Percentiles rank a stretch among this genome's conserved stretches.
phyloP scores from a whole-genome alignment of 2,797 vertebrate species.

The Decapterus maruadsi region DNA sequence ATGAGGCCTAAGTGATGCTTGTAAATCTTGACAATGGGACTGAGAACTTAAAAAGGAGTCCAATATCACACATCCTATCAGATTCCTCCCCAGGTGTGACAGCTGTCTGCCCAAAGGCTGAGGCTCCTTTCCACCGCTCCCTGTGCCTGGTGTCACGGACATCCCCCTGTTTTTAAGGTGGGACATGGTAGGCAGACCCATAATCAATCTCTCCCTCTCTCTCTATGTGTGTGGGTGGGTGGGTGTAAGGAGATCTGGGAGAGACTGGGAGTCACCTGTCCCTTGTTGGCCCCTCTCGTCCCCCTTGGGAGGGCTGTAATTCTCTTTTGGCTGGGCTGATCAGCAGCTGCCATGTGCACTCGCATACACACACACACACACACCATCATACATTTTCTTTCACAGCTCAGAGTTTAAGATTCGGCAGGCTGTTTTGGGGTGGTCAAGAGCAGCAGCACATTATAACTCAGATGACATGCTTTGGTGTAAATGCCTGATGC shows the following conservation, averaged over 20 bases:
- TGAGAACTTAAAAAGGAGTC: constrained; percentile 60
- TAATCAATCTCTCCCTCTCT: constrained; percentile 51
- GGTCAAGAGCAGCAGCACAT: constrained; percentile 9
- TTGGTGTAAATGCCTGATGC: background rate
- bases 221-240: constrained; percentile 24
- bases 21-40: constrained; percentile 65
- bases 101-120: constrained; percentile 62
- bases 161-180: constrained; percentile 55
- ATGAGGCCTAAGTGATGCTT: constrained; percentile 63
- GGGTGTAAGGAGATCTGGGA: constrained; percentile 78
- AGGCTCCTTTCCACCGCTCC: constrained; percentile 49
- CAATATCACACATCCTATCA: constrained; percentile 65
- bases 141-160: constrained; percentile 54
- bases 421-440: background rate
- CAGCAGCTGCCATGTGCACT: constrained; percentile 74
- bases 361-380: constrained; percentile 1
- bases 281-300: constrained; percentile 74
- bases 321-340: constrained; percentile 77
- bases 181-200: constrained; percentile 44
- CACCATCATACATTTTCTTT: constrained; percentile 7
- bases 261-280: constrained; percentile 80
- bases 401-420: constrained; percentile 20
- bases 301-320: constrained; percentile 67
- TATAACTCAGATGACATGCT: background rate
- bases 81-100: constrained; percentile 74